Base-by-base conservation (phyloP, 2,888 invertebrate genomes). In the Drosophila glabriapex region DNA sequence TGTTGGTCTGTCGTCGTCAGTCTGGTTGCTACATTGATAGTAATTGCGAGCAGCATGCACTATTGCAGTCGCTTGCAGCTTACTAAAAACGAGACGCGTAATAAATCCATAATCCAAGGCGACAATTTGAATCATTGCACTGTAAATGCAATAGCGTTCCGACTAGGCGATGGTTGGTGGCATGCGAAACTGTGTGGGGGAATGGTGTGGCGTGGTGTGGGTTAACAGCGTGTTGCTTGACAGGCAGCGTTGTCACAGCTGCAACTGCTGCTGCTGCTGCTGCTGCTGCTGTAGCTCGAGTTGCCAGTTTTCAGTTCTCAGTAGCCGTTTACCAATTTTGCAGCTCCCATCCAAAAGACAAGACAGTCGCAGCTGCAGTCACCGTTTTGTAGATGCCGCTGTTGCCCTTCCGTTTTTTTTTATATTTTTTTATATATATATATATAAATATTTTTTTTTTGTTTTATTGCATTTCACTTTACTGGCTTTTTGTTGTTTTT, bases 71-170 rank as follows among this genome's bases (percentile, higher is more conserved):
- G 85, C 71, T 85, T 78, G 85, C 65, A 80, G 85, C 83, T 83
- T 80, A 80, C 85, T 72, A 88, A 79, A 76, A 89, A 80, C 82
- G 89, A 85, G 89, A 84, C 87, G 85, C 85, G 90, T 85, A 87
- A 87, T 90, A 87, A 90, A 87, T 90, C 87, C 87, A 87, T 90
- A 87, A 87, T 90, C 87, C 88, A 68, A 87, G 88, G 88, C 90
- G 87, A 88, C 90, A 87, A 87, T 87, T 87, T 90, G 87, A 87
- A 90, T 87, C 90, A 87, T 87, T 87, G 88, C 85, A 61, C 79
- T 89, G 73, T 81, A 86, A 81, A 86, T 86, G 76, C 74, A 67
- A 58, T 37, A 46, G 43, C 41, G 60, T 50, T 43, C n/a, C 58
- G 19, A 41, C n/a, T 22, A 16, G 16, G 16, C 53, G 14, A 14